These are phyloP conservation scores for Hyperoodon ampullatus DNA, from an alignment of 2,113 vertebrate species.

Conservation along the genomic window DNA sequence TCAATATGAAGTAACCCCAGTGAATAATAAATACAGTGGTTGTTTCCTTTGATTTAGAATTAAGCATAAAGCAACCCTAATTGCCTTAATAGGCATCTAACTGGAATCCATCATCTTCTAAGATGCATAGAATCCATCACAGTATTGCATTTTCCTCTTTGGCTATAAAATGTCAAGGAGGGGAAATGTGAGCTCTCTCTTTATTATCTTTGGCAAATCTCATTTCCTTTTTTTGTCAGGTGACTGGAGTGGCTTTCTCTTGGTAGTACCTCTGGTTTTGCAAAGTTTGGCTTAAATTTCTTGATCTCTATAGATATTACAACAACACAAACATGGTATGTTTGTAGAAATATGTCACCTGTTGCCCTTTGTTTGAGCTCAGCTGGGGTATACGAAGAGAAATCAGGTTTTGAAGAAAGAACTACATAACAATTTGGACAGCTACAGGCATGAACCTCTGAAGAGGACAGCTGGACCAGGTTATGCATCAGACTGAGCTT, in stretches of 20 bases:
- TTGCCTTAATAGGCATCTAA: not conserved
- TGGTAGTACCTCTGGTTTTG: not conserved
- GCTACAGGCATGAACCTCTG: not conserved
- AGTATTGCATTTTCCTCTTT: not conserved
- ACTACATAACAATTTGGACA: not conserved
- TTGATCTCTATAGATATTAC: constrained; percentile 57
- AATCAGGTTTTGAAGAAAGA: constrained; percentile 31
- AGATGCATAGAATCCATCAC: not conserved
- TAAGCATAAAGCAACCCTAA: constrained; percentile 33
- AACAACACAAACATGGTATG: constrained; percentile 48
- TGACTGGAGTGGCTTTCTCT: constrained; percentile 25
- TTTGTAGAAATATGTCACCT: constrained; percentile 67
- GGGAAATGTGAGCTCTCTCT: not conserved
- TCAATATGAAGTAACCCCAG: not conserved
- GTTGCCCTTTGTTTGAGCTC: constrained; percentile 60
- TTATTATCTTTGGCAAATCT: constrained; percentile 38
- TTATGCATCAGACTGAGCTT: not conserved
- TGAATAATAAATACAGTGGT: not conserved
- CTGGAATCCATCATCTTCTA: constrained; percentile 28
- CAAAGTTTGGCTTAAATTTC: constrained; percentile 61
- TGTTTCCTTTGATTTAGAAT: constrained; percentile 45
- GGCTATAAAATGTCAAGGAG: constrained; percentile 11
- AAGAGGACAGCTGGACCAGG: not conserved
- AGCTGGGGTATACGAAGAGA: constrained; percentile 39
- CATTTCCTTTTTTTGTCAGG: constrained; percentile 43